Percentiles rank a stretch among this genome's conserved stretches.
Evolutionary conservation across 30 jellyfish, hydroid and myxozoan species (phyloP).

Genomic region (Catostylus mosaicus): DNA sequence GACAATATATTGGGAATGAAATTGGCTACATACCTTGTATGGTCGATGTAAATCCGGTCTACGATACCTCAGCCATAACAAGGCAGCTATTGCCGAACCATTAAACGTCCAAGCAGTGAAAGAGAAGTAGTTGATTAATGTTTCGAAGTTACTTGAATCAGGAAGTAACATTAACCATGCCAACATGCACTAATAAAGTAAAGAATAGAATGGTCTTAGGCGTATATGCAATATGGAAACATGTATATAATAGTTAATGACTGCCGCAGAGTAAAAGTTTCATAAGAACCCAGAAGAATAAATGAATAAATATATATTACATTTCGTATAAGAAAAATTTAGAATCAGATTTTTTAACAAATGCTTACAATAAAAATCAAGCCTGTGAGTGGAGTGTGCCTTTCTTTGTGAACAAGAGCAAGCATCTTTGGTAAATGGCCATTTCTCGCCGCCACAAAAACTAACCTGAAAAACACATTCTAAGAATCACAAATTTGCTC

Average conservation of each 20-base stretch:
- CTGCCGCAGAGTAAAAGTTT: no score
- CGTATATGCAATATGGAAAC: no score
- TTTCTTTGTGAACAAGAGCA: conserved; percentile 92
- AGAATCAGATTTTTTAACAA: no score
- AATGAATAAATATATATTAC: no score
- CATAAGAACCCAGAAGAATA: no score
- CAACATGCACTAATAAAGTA: conserved; percentile 79
- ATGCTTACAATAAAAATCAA: conserved; percentile 85
- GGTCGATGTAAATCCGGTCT: conserved; percentile 95
- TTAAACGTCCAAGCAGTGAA: conserved; percentile 99
- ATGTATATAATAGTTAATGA: no score
- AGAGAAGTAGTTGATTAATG: conserved; percentile 88
- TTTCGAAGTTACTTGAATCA: conserved; percentile 93
- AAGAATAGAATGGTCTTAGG: no score
- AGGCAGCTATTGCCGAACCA: conserved; percentile 96
- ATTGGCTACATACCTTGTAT: no score
- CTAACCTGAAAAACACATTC: conserved; percentile 85
- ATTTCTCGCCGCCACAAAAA: conserved; percentile 96
- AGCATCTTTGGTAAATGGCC: conserved; percentile 97
- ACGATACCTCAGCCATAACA: conserved; percentile 86
- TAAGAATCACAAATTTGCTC: no score
- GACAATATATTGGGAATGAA: no score
- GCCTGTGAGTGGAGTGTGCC: conserved; percentile 99
- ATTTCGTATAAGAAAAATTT: no score
- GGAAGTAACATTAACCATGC: conserved; percentile 99